These are phyloP conservation scores for Hypotaenidia okinawae DNA, from an alignment of 2,797 vertebrate species.

Conservation along the genomic window DNA sequence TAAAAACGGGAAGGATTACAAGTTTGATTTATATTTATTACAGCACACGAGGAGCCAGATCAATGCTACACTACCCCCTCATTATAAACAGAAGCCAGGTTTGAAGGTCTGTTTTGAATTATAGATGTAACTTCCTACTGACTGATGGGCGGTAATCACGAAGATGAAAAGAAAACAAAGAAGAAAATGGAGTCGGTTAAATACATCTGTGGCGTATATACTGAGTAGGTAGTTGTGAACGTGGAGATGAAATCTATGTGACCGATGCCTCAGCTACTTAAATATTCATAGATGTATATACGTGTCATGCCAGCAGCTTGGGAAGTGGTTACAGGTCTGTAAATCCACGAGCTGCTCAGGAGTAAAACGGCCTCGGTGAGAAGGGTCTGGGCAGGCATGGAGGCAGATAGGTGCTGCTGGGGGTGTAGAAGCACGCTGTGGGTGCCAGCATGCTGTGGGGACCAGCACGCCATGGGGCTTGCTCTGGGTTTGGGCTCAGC, in stretches of 20 bases:
- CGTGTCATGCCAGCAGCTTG: accelerated
- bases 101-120: slow-evolving; percentile 32
- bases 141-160: background rate
- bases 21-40: slow-evolving; percentile 7
- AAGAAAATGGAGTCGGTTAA: background rate
- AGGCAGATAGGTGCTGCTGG: background rate
- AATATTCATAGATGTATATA: background rate
- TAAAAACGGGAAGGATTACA: background rate
- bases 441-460: background rate
- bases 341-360: background rate
- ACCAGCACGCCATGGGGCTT: accelerated
- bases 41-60: background rate
- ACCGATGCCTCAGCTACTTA: background rate
- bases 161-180: background rate
- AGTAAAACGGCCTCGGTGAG: background rate
- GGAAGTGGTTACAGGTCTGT: background rate
- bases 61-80: slow-evolving; percentile 17
- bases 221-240: background rate
- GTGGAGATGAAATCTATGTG: background rate
- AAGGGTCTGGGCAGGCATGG: background rate
- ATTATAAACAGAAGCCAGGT: slow-evolving; percentile 13
- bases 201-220: background rate
- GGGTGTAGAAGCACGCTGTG: background rate
- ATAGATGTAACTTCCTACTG: slow-evolving; percentile 40
- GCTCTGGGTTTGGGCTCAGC: background rate